Evolutionary conservation across 1,140 invertebrate genomes (phyloP).

Genomic region (Brachionus manjavacas): DNA sequence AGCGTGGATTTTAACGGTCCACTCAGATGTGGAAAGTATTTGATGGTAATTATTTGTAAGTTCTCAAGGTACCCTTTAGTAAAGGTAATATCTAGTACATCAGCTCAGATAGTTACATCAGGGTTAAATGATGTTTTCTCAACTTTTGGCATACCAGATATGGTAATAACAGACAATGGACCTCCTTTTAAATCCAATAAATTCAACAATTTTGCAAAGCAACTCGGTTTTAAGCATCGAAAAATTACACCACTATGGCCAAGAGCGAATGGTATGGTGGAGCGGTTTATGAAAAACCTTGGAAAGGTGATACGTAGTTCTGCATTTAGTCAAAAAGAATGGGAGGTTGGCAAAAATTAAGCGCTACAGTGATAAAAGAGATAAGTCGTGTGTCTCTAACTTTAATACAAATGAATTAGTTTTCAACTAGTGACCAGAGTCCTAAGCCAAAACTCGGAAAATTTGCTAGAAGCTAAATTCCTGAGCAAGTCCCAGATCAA

Average conservation of each 20-base stretch:
- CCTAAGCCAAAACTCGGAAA: background rate
- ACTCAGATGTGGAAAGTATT: conserved; percentile 45
- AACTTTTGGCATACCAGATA: conserved; percentile 43
- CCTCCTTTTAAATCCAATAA: conserved; percentile 43
- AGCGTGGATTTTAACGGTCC: conserved; percentile 49
- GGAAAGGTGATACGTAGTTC: background rate
- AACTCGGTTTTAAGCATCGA: conserved; percentile 43
- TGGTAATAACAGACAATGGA: conserved; percentile 44
- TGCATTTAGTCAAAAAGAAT: background rate
- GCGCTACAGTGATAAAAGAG: background rate
- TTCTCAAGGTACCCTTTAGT: conserved; percentile 49
- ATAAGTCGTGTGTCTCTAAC: background rate
- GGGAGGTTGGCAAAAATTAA: background rate
- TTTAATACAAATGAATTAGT: background rate
- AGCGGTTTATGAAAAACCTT: conserved; percentile 41
- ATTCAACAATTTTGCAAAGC: conserved; percentile 42
- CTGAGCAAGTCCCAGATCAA: background rate
- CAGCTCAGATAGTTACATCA: conserved; percentile 42
- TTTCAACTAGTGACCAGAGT: background rate
- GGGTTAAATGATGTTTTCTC: conserved; percentile 44
- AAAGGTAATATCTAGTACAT: conserved; percentile 44
- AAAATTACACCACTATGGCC: conserved; percentile 44
- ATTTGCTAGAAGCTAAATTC: background rate
- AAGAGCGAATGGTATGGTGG: conserved; percentile 44
- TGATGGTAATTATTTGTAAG: conserved; percentile 49